Evolutionary conservation across 2,888 invertebrate species (phyloP).

Genomic region (Agrotis puta): DNA sequence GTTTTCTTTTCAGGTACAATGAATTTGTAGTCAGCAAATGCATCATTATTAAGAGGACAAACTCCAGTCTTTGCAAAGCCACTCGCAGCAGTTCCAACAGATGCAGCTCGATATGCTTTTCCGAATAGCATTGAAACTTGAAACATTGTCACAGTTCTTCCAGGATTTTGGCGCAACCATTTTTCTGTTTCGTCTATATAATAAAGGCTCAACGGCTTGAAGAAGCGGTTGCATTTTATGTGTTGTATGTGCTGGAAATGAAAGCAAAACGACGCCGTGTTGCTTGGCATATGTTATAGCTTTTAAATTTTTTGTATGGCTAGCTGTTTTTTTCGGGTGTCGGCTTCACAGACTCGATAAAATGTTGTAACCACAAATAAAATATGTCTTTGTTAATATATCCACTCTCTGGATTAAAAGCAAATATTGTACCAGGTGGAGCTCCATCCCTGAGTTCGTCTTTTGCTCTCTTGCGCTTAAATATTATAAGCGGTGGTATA

Average conservation of each 20-base stretch:
- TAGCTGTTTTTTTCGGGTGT: neutral
- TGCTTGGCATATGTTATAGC: neutral
- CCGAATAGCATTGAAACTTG: too few relatives aligned
- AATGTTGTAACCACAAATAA: neutral
- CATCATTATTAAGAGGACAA: too few relatives aligned
- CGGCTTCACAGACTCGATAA: neutral
- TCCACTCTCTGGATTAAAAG: conserved; percentile 11
- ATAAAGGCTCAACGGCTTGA: conserved; percentile 1
- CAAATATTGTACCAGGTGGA: conserved; percentile 6
- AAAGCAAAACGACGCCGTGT: neutral
- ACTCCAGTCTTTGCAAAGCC: too few relatives aligned
- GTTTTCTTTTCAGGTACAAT: too few relatives aligned
- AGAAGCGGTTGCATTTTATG: neutral
- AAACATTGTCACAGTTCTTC: neutral
- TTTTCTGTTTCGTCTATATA: conserved; percentile 2
- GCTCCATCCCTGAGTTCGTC: conserved; percentile 9
- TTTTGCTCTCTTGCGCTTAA: conserved; percentile 8
- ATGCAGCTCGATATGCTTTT: too few relatives aligned
- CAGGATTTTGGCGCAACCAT: conserved; percentile 1
- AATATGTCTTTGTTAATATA: conserved; percentile 4
- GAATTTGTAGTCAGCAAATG: too few relatives aligned
- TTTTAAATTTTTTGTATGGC: neutral
- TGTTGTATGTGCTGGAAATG: conserved; percentile 1
- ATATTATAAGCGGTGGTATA: conserved; percentile 1
- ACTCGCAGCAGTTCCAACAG: too few relatives aligned